phyloP scores from a whole-genome alignment of 2,888 invertebrate species.

The Acanthopleura granulata region DNA sequence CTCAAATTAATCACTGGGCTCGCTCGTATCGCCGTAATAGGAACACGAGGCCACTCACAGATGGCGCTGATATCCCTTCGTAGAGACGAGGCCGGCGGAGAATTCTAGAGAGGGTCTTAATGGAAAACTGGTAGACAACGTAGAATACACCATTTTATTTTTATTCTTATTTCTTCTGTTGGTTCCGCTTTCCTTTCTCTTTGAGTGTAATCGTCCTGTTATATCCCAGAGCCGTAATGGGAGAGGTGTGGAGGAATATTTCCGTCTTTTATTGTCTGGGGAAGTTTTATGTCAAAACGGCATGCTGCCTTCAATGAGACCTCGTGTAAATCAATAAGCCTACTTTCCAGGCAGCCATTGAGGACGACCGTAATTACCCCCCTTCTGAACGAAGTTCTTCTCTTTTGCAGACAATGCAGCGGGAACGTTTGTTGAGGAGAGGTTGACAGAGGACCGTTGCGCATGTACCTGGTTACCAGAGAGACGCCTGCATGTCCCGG shows the following conservation, averaged over 20 bases:
- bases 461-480: constrained; percentile 7
- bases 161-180: constrained; percentile 16
- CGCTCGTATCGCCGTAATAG: background rate
- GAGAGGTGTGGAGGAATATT: constrained; percentile 8
- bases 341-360: constrained; percentile 8
- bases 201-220: constrained; percentile 8
- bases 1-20: constrained; percentile 4
- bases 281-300: constrained; percentile 19
- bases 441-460: background rate
- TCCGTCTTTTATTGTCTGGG: constrained; percentile 15
- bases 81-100: background rate
- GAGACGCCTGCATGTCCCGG: background rate
- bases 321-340: constrained; percentile 9
- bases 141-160: constrained; percentile 1
- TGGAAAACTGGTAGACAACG: constrained; percentile 7
- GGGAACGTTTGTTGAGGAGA: background rate
- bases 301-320: constrained; percentile 17
- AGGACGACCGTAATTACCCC: constrained; percentile 11
- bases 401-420: constrained; percentile 19
- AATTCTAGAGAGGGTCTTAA: constrained; percentile 3
- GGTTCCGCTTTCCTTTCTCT: constrained; percentile 9
- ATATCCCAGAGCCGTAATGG: background rate
- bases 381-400: constrained; percentile 16
- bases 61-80: background rate
- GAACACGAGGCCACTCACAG: background rate